Percentiles rank a stretch among this genome's conserved stretches.
Conservation (phyloP, 2,797 vertebrate species). For the Molothrus aeneus region DNA sequence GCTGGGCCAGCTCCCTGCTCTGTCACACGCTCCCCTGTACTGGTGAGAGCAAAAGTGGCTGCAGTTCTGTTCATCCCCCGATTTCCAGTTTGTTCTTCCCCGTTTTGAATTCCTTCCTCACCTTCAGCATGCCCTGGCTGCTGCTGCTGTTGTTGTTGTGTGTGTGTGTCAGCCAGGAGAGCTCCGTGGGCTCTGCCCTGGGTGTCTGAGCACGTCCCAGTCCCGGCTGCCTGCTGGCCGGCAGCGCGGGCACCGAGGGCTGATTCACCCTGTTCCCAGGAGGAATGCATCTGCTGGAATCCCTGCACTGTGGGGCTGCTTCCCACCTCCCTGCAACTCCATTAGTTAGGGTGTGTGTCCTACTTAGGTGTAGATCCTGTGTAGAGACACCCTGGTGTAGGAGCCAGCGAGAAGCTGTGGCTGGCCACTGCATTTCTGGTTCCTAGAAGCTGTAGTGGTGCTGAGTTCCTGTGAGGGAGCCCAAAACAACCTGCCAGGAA, state of each 20-base stretch:
- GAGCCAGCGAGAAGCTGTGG: not conserved
- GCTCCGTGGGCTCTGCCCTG: not conserved
- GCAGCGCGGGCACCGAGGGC: not conserved
- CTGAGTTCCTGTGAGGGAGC: conserved; percentile 8
- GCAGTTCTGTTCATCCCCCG: not conserved
- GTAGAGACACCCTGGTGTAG: not conserved
- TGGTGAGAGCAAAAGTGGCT: not conserved
- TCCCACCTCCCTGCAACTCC: not conserved
- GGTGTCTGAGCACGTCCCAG: not conserved
- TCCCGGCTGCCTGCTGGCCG: not conserved
- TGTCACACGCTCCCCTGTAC: not conserved
- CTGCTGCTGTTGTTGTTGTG: conserved; percentile 44
- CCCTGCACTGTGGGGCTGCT: not conserved
- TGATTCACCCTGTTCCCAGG: not conserved
- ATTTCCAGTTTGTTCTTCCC: not conserved
- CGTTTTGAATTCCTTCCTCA: not conserved
- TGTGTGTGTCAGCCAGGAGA: not conserved
- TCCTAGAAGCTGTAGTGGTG: not conserved
- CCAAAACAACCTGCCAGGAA: not conserved
- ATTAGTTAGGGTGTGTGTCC: not conserved
- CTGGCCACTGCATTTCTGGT: not conserved
- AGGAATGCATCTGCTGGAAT: not conserved
- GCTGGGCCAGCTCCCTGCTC: not conserved
- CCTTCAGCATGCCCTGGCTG: conserved; percentile 31
- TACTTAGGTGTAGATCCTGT: not conserved